Base-by-base conservation (phyloP, 2,113 vertebrate species). In the Siniperca chuatsi region DNA sequence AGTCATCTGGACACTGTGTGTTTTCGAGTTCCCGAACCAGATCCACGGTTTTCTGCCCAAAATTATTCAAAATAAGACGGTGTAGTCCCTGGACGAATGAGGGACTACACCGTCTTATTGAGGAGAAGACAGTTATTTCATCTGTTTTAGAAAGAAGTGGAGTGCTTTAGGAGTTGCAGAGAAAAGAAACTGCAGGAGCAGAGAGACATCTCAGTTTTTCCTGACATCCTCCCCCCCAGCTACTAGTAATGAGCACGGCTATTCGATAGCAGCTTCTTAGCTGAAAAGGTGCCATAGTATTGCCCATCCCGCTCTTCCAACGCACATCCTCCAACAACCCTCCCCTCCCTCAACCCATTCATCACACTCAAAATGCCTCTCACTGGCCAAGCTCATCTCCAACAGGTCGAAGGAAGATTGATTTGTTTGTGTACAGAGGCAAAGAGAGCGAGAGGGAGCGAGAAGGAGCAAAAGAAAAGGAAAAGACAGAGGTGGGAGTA, bases 351-450 rank as follows among this genome's bases (percentile, higher is more conserved):
- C 66, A 4, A 1, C 73, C 50, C 84, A 89, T 94, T 90, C 87
- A 87, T 92, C 90, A 87, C 87, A 75, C 78, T 91, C 85, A 76
- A 55, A 77, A 75, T 55, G 81, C 69, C 70, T 86, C 84, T 72
- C 70, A 4, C 84, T 42, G 74, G 83, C 75, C 75, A 15, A 77
- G 89, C 85, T 71, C 82, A 79, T 89, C 82, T 85, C 65, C 89
- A 89, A 23, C 82, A 78, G 85, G 87, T 82, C 71, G 71, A 83
- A 87, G 60, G 64, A 89, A 90, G 91, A 93, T 90, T 91, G 92
- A 94, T 93, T 89, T 92, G 89, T 89, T 94, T 90, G 87, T 80
- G 80, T 88, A 44, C 78, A 44, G 73, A 69, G 78, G 69, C 29
- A 78, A 66, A 69, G 58, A 44, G 55, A 55, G 78, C 2, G 55